Evolutionary conservation across 1,140 invertebrate genomes (phyloP), one percentile per base, ranked within the genome.

Genomic region (Cylas formicarius): DNA sequence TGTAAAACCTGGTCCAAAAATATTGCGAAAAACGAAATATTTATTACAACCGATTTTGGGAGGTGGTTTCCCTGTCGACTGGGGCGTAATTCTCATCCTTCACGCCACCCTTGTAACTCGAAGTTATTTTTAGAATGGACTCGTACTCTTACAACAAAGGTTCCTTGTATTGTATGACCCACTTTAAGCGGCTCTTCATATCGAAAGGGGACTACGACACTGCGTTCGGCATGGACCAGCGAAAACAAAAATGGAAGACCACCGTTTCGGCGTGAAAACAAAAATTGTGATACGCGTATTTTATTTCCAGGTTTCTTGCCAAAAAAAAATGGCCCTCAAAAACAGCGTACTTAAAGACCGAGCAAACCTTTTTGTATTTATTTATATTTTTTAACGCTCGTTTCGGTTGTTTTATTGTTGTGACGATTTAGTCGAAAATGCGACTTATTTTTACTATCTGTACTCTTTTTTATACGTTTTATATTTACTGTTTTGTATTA

Each of bases 161-260:
- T 14, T 74, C 79, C 34, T 72, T 86, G 10, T 88, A 82, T 60
- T 88, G 85, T 65, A 80, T 79, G 39, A 79, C 81, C 3, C 85
- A 88, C 60, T 88, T 85, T 67, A 86, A 85, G 58, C 82, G 86
- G 60, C 69, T 86, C 2, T 88, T 88, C 61, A 84, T 84, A 56
- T 73, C 80, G n/a, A 84, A 85, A 67, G 86, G 86, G 24, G 87
- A 87, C 67, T 88, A 89, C 62, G 85, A 89, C 55, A 83, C 86
- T 59, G 84, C 82, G 14, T 88, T 88, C 61, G 77, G 77, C 14
- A 63, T 73, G 2, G 73, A 77, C 55, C 76, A 76, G 33, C 76
- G 78, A 53, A 78, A 78, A 62, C 72, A 76, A 46, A 80, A 79
- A 60, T 79, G 76, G 76, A 63, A 63, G 35, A 44, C 56, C 2